phyloP scores from a whole-genome alignment of 2,113 vertebrate species.

The Rynchops niger region DNA sequence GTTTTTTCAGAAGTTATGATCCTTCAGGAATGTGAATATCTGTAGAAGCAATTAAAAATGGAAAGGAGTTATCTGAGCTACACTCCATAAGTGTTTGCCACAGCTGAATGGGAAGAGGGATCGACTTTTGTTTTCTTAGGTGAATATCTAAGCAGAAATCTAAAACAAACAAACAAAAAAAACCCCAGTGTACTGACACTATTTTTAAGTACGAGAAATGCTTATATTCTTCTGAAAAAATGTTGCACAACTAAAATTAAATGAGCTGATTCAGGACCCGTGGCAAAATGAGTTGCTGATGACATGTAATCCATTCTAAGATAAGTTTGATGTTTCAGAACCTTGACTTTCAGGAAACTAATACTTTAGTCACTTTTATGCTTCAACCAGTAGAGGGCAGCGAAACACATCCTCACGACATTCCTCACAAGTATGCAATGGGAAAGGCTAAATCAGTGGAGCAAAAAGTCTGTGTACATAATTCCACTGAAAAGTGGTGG shows the following conservation, averaged over 20 bases:
- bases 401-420: accelerated
- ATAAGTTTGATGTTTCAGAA: background rate
- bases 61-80: background rate
- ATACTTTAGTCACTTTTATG: background rate
- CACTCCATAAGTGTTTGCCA: background rate
- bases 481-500: background rate
- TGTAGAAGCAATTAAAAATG: background rate
- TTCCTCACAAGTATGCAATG: accelerated
- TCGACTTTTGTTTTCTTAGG: background rate
- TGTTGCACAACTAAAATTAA: background rate
- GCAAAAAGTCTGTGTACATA: accelerated
- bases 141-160: background rate
- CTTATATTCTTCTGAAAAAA: background rate
- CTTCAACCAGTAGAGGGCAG: slow-evolving; percentile 31
- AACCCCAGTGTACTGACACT: background rate
- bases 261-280: background rate
- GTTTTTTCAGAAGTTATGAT: background rate
- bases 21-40: background rate
- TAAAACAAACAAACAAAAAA: background rate
- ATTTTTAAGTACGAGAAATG: background rate
- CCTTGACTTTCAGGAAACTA: background rate
- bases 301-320: background rate
- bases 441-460: background rate
- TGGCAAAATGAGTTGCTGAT: background rate
- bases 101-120: background rate